Percentiles rank a stretch among this genome's conserved stretches.
Conservation (phyloP, 2,797 vertebrate genomes). For the Todus mexicanus region DNA sequence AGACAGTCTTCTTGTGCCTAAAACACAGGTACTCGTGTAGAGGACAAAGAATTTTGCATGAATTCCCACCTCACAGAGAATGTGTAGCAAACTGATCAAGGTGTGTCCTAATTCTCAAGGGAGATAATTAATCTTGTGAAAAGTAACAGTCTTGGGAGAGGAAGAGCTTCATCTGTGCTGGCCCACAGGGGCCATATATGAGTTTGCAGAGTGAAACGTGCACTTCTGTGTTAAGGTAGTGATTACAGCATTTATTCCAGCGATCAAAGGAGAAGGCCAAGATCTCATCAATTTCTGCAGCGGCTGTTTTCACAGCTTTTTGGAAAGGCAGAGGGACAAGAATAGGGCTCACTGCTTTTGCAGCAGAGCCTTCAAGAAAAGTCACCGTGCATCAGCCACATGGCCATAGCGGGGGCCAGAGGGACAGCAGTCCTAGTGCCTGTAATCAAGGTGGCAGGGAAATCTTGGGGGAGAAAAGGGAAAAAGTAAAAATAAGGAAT, state of each 20-base stretch:
- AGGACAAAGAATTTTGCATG: neutral
- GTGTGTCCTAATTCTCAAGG: neutral
- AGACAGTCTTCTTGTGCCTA: neutral
- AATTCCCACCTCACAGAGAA: neutral
- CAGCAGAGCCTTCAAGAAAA: neutral
- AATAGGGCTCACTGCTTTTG: neutral
- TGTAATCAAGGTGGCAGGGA: neutral
- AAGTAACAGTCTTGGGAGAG: neutral
- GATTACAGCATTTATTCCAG: neutral
- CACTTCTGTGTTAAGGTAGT: neutral
- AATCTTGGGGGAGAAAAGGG: neutral
- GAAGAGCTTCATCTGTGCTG: neutral
- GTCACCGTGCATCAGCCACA: neutral
- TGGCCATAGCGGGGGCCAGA: accelerated
- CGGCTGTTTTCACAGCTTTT: neutral
- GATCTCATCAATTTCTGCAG: neutral
- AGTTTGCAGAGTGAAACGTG: neutral
- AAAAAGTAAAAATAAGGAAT: neutral
- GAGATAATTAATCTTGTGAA: neutral
- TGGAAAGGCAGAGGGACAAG: neutral
- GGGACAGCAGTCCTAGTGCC: neutral
- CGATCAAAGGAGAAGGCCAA: neutral
- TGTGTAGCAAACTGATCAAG: neutral
- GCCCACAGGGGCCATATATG: neutral
- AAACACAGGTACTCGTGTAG: neutral